These are phyloP conservation scores for Drosophila trichaetosa DNA, from an alignment of 2,888 invertebrate species.

Conservation along the genomic window DNA sequence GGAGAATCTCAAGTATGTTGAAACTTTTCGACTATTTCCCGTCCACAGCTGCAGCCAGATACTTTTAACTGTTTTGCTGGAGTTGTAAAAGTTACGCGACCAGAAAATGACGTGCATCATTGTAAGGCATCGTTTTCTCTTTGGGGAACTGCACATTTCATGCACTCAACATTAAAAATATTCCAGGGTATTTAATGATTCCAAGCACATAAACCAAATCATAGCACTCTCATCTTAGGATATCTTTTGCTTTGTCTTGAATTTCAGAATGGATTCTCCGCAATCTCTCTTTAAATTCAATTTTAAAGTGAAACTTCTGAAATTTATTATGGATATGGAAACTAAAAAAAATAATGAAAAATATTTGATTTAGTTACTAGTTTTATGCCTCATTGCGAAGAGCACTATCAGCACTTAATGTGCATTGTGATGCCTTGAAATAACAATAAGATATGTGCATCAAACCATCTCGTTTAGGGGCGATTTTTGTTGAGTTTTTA, in stretches of 20 bases:
- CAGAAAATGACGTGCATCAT: conserved; percentile 6
- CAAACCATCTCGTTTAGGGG: neutral
- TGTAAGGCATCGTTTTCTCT: conserved; percentile 4
- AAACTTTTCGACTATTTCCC: conserved; percentile 8
- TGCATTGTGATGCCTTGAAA: neutral
- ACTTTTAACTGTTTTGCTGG: conserved; percentile 14
- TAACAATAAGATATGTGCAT: neutral
- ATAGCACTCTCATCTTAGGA: conserved; percentile 2
- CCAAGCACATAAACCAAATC: conserved; percentile 26
- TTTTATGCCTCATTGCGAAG: neutral
- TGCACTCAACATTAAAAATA: conserved; percentile 5
- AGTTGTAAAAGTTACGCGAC: conserved; percentile 15
- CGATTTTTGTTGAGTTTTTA: conserved; percentile 9
- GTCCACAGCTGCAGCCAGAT: conserved; percentile 5
- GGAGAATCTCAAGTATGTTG: neutral
- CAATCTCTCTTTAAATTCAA: conserved; percentile 6
- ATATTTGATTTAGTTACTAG: neutral
- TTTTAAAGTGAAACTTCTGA: neutral
- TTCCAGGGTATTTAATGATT: conserved; percentile 9
- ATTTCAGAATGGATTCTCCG: neutral
- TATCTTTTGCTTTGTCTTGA: conserved; percentile 8
- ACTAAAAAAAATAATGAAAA: neutral
- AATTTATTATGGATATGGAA: neutral
- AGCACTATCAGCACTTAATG: neutral
- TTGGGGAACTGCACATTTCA: neutral